Conservation (phyloP, 2,888 invertebrate genomes). For the Drosophila yooni region DNA sequence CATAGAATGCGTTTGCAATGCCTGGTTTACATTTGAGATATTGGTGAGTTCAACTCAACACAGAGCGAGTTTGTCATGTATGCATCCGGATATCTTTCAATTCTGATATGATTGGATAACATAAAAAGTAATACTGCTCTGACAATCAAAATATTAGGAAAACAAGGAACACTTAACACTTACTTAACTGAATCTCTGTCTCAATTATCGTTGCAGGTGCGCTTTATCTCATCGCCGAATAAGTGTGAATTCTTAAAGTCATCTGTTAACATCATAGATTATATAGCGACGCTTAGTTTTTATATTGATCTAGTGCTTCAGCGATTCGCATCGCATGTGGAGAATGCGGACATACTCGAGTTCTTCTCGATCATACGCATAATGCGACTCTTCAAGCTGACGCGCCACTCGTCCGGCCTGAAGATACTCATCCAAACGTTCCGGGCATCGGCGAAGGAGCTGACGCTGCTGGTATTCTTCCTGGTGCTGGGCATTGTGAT, state of each 20-base stretch:
- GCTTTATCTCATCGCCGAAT: constrained; percentile 97
- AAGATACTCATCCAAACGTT: constrained; percentile 99
- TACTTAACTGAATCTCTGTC: not conserved
- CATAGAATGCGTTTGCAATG: constrained; percentile 99
- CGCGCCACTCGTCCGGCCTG: constrained; percentile 97
- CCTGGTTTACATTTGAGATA: constrained; percentile 99
- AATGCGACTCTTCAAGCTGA: constrained; percentile 98
- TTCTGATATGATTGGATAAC: not conserved
- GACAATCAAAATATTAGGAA: not conserved
- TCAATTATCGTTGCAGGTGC: constrained; percentile 85
- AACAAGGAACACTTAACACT: not conserved
- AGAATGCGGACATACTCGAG: constrained; percentile 98
- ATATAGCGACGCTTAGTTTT: constrained; percentile 99
- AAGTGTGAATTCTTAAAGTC: constrained; percentile 97
- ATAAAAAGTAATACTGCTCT: not conserved
- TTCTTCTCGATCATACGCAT: constrained; percentile 99
- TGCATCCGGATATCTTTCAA: not conserved
- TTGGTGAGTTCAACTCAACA: constrained; percentile 85
- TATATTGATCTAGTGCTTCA: constrained; percentile 97
- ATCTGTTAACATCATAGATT: constrained; percentile 99
- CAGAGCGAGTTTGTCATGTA: not conserved
- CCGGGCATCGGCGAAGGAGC: constrained; percentile 98
- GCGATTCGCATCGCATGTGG: constrained; percentile 94
- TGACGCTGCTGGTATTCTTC: constrained; percentile 98
- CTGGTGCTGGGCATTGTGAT: constrained; percentile 98